Base-by-base conservation (phyloP, 2,888 invertebrate species). In the Drosophila picticornis region DNA sequence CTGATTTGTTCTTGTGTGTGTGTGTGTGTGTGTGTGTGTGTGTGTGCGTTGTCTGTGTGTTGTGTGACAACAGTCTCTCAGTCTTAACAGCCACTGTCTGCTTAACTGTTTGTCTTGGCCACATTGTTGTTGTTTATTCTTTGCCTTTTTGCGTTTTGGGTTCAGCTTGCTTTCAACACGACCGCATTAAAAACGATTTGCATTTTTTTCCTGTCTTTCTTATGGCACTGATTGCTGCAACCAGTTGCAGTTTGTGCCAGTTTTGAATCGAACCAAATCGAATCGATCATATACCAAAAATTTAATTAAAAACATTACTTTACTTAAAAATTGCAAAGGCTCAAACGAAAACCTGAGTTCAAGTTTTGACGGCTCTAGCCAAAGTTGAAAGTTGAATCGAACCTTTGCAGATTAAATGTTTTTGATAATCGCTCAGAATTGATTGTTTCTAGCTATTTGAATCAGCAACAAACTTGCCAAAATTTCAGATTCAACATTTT, bases 41-140 rank as follows among this genome's bases (percentile, higher is more conserved):
- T 72, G 34, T 34, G 52, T 46, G 13, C 1, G 13, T 46, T 55
- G 36, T 52, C 9, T 60, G 29, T 32, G 27, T 55, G 16, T 61
- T 40, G 58, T 46, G 64, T 68, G 75, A 79, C 85, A 78, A 82
- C 72, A 80, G 77, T 83, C 69, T 67, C 58, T 81, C 77, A 57
- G 81, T 52, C 55, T 60, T 68, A 64, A 32, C 63, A 69, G 75
- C 73, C 53, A 52, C 76, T 77, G 86, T 72, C 68, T 65, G 59
- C 72, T 69, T 72, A 71, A 61, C 77, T 83, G 84, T 77, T 82
- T 82, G 77, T 86, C 84, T 82, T 82, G 55, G 71, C 64, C 75
- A 46, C 46, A 72, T 70, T 74, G 71, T 63, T 72, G 63, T 57
- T 57, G 16, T 38, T 50, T 25, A 25, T 4, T 25, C 16, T 25